Conservation (phyloP, 2,888 invertebrate genomes). For the Diadromus collaris region DNA sequence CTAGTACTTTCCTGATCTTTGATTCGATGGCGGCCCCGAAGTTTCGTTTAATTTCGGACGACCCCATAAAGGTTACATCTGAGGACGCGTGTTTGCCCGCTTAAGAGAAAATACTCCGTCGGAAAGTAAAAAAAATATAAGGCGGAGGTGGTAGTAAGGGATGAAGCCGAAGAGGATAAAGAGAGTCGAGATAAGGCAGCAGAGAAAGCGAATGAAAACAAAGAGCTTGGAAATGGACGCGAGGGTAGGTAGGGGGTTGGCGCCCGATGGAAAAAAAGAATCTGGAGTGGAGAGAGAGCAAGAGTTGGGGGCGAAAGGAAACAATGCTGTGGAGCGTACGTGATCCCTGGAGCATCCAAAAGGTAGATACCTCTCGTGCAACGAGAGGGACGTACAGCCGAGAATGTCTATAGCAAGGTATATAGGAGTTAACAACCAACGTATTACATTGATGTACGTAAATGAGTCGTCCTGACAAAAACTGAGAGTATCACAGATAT, state of each 20-base stretch:
- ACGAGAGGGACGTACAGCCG: conserved; percentile 55
- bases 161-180: conserved; percentile 31
- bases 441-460: conserved; percentile 3
- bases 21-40: not conserved
- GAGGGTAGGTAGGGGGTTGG: conserved; percentile 35
- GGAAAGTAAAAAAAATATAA: conserved; percentile 65
- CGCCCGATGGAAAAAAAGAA: conserved; percentile 35
- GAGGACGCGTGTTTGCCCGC: conserved; percentile 56
- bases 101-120: conserved; percentile 68
- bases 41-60: conserved; percentile 70
- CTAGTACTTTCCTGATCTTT: not conserved
- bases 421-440: not conserved
- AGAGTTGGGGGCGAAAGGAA: conserved; percentile 46
- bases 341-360: conserved; percentile 65
- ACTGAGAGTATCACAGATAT: not conserved
- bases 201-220: conserved; percentile 46
- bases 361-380: conserved; percentile 38
- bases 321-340: conserved; percentile 58
- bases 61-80: conserved; percentile 68
- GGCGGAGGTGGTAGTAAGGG: conserved; percentile 41
- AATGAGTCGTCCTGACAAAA: not conserved
- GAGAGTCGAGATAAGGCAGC: conserved; percentile 36
- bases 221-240: conserved; percentile 50
- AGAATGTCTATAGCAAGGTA: not conserved
- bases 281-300: conserved; percentile 8